A percentile compares a stretch with the other conserved stretches of the same genome.
Evolutionary conservation across 1,140 invertebrate species (phyloP).

Genomic region (Cecropterus lyciades): DNA sequence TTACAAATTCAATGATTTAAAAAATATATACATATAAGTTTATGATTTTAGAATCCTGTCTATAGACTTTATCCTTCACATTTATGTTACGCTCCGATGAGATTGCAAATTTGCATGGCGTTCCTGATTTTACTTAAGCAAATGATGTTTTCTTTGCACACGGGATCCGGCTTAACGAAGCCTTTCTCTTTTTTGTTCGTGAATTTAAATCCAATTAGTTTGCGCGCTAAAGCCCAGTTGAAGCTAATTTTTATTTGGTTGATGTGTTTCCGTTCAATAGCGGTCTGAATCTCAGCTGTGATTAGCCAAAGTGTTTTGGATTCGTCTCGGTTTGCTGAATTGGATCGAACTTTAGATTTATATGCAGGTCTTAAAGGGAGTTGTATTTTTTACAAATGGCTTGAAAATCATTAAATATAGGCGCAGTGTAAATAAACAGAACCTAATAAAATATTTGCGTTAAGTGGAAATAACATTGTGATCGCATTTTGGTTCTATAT

Average conservation of each 20-base stretch:
- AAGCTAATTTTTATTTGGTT: slow-evolving; percentile 58
- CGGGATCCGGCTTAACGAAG: slow-evolving; percentile 73
- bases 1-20: no score
- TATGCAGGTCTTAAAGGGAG: neutral
- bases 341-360: neutral
- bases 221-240: slow-evolving; percentile 49
- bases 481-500: no score
- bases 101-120: slow-evolving; percentile 41
- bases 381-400: no score
- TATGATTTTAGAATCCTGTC: neutral
- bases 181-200: slow-evolving; percentile 67
- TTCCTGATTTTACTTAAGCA: slow-evolving; percentile 57
- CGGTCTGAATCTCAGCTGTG: slow-evolving; percentile 36
- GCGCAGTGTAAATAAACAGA: no score
- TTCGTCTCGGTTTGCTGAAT: slow-evolving; percentile 1
- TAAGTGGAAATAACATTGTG: no score
- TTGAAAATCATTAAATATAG: no score
- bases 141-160: slow-evolving; percentile 76
- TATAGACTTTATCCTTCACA: slow-evolving; percentile 3
- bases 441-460: no score
- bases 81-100: slow-evolving; percentile 58
- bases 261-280: slow-evolving; percentile 42
- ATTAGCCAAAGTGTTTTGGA: slow-evolving; percentile 33
- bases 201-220: slow-evolving; percentile 79
- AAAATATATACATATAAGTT: no score